Conservation (phyloP, 2,113 vertebrate species). For the Dryoscopus gambensis region DNA sequence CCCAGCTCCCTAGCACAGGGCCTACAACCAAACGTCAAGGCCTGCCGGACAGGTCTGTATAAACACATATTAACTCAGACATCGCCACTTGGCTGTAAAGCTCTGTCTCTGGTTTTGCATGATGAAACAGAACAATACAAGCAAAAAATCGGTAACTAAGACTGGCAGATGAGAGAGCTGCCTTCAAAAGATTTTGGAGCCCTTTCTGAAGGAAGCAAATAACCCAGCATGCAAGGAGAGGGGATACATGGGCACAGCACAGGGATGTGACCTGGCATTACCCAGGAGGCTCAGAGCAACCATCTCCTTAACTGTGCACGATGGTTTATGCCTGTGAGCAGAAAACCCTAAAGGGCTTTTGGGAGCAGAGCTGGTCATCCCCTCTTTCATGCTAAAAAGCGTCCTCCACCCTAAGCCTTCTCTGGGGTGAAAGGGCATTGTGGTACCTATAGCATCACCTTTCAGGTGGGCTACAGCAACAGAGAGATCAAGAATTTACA, state of each 20-base stretch:
- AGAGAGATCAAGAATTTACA: not conserved
- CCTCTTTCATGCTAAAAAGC: not conserved
- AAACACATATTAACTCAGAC: not conserved
- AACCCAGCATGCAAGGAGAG: not conserved
- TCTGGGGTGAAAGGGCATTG: not conserved
- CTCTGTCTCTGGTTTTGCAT: not conserved
- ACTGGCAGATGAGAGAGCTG: not conserved
- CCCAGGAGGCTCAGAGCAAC: not conserved
- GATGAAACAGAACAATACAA: not conserved
- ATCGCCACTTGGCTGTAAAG: accelerated
- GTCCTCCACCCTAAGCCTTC: not conserved
- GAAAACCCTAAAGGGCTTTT: not conserved
- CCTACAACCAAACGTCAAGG: not conserved
- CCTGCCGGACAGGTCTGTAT: not conserved
- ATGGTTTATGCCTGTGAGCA: not conserved
- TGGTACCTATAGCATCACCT: not conserved
- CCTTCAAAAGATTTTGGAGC: not conserved
- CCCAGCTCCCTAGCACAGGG: not conserved
- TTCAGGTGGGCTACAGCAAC: not conserved
- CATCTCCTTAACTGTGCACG: not conserved
- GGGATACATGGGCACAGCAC: not conserved
- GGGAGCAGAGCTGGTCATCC: not conserved
- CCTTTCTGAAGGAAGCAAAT: not conserved
- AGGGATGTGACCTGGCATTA: not conserved
- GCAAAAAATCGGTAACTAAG: not conserved